Conservation (phyloP, 2,113 vertebrate genomes). For the Azemiops feae region DNA sequence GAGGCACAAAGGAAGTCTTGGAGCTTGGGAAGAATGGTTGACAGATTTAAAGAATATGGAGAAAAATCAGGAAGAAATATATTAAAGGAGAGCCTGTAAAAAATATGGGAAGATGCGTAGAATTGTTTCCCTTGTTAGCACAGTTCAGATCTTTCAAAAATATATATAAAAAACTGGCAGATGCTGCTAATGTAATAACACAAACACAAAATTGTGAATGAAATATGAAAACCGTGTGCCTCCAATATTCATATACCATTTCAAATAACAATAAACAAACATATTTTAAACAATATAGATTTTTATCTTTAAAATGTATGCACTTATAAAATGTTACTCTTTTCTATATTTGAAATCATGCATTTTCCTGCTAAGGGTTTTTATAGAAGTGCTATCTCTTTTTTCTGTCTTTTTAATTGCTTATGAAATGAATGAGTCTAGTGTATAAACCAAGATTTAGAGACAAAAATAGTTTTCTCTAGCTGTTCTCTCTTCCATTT, state of each 20-base stretch:
- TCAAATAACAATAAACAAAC: background rate
- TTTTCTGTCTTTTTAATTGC: background rate
- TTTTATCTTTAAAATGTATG: background rate
- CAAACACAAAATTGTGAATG: background rate
- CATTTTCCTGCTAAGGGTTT: background rate
- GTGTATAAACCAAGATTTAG: background rate
- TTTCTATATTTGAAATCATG: background rate
- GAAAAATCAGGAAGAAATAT: background rate
- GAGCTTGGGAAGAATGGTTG: constrained; percentile 1
- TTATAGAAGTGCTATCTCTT: background rate
- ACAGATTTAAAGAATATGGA: background rate
- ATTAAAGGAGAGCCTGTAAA: background rate
- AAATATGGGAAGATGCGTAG: background rate
- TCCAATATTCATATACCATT: background rate
- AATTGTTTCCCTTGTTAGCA: background rate
- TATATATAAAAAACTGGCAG: background rate
- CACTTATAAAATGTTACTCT: background rate
- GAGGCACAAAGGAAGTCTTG: background rate
- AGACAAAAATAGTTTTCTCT: background rate
- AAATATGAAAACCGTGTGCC: background rate
- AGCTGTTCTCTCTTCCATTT: background rate
- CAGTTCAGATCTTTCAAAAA: background rate
- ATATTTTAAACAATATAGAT: background rate
- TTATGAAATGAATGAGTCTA: background rate
- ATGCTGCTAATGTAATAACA: background rate